Percentiles rank a stretch among this genome's conserved stretches.
Evolutionary conservation across 2,113 vertebrate species (phyloP).

Genomic region (Ploceus nigricollis): DNA sequence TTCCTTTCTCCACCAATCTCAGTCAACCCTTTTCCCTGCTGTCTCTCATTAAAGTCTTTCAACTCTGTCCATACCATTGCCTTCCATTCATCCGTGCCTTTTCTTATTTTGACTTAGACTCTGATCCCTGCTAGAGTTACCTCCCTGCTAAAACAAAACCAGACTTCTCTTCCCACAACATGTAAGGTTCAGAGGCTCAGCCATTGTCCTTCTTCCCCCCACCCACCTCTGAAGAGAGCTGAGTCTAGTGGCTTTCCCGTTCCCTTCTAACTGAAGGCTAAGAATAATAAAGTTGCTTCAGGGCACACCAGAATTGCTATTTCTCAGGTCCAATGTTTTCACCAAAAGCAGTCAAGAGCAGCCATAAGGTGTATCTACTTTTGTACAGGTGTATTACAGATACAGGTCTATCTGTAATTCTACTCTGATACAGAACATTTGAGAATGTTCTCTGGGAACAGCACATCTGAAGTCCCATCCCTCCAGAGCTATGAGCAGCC

Average conservation of each 20-base stretch:
- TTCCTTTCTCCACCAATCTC: neutral
- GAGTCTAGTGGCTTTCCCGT: neutral
- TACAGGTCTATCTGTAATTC: neutral
- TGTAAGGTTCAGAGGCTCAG: neutral
- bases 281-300: neutral
- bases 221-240: neutral
- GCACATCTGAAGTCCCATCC: neutral
- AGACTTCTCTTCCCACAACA: neutral
- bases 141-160: neutral
- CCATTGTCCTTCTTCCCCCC: neutral
- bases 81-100: neutral
- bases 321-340: neutral
- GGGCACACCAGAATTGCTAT: neutral
- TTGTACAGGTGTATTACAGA: no score
- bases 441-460: neutral
- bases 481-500: neutral
- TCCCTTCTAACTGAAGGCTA: neutral
- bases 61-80: neutral
- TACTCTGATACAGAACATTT: neutral
- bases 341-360: neutral
- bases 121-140: neutral
- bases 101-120: neutral
- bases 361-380: neutral
- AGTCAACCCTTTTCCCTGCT: neutral
- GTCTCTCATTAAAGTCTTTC: neutral